A percentile compares a stretch with the other conserved stretches of the same genome.
phyloP scores from a whole-genome alignment of 2,113 vertebrate genomes.

The Geococcyx californianus region DNA sequence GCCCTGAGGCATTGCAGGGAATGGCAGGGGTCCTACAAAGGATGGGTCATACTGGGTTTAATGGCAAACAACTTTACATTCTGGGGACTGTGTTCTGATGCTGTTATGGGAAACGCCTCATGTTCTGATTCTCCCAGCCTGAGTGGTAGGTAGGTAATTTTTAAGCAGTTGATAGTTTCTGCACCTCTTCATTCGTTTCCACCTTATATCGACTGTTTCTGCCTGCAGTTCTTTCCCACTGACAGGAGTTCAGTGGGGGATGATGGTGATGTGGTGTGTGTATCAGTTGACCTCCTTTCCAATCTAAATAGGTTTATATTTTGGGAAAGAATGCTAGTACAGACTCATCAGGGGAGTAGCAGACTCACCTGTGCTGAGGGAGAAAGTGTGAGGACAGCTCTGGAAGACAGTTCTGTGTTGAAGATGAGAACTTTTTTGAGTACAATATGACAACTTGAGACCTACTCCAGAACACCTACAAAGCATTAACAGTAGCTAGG shows the following conservation, averaged over 20 bases:
- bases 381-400: neutral
- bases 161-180: neutral
- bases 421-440: neutral
- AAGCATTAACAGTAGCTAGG: fast-evolving
- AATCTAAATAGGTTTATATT: neutral
- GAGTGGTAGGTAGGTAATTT: neutral
- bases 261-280: neutral
- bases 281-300: neutral
- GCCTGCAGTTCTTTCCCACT: neutral
- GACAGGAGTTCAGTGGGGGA: neutral
- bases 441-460: neutral
- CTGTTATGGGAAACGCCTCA: neutral
- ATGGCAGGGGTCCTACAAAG: neutral
- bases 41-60: neutral
- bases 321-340: neutral
- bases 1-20: neutral
- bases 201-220: neutral
- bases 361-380: neutral
- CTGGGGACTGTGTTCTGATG: neutral
- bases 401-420: neutral
- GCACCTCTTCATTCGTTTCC: neutral
- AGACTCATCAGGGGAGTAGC: neutral
- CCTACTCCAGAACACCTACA: neutral
- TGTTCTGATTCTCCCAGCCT: neutral
- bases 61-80: neutral